These are phyloP conservation scores for Amia ocellicauda DNA, from an alignment of 2,113 vertebrate genomes.

Conservation along the genomic window DNA sequence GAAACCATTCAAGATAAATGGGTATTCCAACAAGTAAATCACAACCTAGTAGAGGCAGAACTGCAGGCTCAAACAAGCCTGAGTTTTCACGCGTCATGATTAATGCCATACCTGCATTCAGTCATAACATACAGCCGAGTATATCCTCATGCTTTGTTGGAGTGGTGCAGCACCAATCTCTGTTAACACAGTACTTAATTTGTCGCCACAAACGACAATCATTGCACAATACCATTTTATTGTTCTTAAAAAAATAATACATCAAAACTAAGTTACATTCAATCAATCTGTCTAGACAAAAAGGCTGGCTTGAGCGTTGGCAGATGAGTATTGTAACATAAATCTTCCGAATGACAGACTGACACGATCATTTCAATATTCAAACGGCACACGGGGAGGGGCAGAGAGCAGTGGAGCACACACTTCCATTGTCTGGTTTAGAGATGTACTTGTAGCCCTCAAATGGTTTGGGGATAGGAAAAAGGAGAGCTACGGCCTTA, in stretches of 20 bases:
- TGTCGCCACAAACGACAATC: neutral
- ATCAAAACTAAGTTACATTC: constrained; percentile 10
- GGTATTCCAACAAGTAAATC: too few relatives aligned
- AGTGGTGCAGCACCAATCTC: too few relatives aligned
- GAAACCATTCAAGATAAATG: too few relatives aligned
- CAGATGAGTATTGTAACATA: constrained; percentile 20
- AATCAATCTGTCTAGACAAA: constrained; percentile 20
- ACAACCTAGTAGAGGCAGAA: too few relatives aligned
- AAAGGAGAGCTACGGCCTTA: too few relatives aligned
- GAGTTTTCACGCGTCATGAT: too few relatives aligned
- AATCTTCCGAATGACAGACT: constrained; percentile 23
- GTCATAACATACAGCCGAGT: too few relatives aligned
- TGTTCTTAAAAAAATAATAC: neutral
- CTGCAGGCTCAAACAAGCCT: too few relatives aligned
- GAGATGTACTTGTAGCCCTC: neutral
- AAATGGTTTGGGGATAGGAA: too few relatives aligned
- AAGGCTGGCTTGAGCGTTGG: constrained; percentile 24
- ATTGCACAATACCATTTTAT: neutral
- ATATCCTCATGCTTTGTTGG: too few relatives aligned
- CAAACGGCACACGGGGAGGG: constrained; percentile 12
- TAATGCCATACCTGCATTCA: too few relatives aligned
- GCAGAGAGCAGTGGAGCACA: neutral
- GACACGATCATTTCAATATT: neutral
- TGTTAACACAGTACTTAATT: too few relatives aligned
- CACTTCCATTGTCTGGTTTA: neutral